Evolutionary conservation across 2,113 vertebrate genomes (phyloP).

Genomic region (mouse (Mus musculus)): DNA sequence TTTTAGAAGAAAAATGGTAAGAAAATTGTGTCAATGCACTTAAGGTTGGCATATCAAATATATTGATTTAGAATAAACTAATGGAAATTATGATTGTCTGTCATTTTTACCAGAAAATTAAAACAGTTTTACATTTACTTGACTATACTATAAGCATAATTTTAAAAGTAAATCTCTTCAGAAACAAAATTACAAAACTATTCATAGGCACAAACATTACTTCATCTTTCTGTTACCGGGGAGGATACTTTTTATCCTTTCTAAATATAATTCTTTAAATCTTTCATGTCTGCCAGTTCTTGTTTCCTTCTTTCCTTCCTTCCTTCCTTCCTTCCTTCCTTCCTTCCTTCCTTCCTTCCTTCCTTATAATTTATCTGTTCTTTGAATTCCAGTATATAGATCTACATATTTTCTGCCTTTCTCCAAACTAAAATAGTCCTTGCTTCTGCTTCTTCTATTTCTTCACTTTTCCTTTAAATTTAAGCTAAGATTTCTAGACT

Average conservation of each 20-base stretch:
- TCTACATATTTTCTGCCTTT: background rate
- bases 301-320: background rate
- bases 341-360: constrained; percentile 54
- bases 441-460: background rate
- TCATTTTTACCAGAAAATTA: background rate
- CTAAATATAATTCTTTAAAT: background rate
- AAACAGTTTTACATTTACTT: background rate
- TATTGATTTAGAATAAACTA: background rate
- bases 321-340: background rate
- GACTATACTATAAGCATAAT: background rate
- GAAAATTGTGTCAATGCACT: background rate
- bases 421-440: background rate
- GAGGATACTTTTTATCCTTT: constrained; percentile 13
- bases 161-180: background rate
- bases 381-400: background rate
- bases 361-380: background rate
- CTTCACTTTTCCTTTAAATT: background rate
- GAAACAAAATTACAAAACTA: constrained; percentile 9
- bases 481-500: constrained; percentile 6
- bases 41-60: background rate
- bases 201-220: background rate
- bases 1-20: background rate
- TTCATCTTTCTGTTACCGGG: background rate
- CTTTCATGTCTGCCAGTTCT: background rate
- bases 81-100: background rate